phyloP scores from a whole-genome alignment of 2,113 vertebrate species.

The Scolopax mira region DNA sequence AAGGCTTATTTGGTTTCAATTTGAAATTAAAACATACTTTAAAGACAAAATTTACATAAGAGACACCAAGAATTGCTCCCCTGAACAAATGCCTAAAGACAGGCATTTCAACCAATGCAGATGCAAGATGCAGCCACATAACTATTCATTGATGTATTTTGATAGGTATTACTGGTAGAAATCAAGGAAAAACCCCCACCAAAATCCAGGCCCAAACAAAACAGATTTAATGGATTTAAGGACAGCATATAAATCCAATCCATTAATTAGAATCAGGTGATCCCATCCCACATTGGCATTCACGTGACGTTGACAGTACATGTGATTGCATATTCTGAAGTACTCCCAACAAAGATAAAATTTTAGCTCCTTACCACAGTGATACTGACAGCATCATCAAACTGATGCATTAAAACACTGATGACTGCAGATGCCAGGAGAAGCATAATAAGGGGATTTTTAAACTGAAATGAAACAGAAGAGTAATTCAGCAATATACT shows the following conservation, averaged over 20 bases:
- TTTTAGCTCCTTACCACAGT: slow-evolving; percentile 86
- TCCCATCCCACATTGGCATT: background rate
- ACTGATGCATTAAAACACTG: slow-evolving; percentile 96
- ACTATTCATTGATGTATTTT: background rate
- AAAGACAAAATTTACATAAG: background rate
- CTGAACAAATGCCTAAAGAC: background rate
- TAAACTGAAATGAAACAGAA: slow-evolving; percentile 85
- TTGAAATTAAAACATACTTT: background rate
- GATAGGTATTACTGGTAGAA: background rate
- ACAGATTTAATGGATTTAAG: background rate
- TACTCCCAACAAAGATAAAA: background rate
- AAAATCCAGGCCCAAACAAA: background rate
- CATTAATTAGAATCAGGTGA: background rate
- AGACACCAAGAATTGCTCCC: background rate
- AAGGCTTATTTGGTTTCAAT: background rate
- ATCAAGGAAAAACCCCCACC: background rate
- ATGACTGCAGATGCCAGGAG: slow-evolving; percentile 97
- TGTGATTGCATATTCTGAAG: background rate
- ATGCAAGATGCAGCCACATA: background rate
- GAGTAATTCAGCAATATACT: slow-evolving; percentile 19
- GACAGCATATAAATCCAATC: background rate
- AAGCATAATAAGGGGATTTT: slow-evolving; percentile 97
- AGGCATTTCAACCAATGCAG: background rate
- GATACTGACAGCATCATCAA: slow-evolving; percentile 99
- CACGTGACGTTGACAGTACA: background rate